Evolutionary conservation across 1,140 invertebrate species (phyloP), one percentile per base, ranked within the genome.

Genomic region (Hirudo medicinalis): DNA sequence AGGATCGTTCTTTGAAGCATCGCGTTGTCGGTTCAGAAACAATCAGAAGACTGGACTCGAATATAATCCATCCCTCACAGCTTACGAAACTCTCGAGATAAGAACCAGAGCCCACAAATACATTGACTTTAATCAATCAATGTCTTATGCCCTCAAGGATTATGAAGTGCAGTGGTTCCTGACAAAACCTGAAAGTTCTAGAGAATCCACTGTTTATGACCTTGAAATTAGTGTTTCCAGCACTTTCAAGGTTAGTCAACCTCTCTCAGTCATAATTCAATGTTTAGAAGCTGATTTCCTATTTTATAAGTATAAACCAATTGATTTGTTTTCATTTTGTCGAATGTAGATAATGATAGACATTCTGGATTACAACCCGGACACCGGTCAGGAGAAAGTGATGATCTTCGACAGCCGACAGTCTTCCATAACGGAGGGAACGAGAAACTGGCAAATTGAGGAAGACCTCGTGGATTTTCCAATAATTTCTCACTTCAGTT

Each of bases 31-130:
- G 2, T 74, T 81, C 67, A 75, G 69, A 2, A 72, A 90, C 70
- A 99, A 97, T 80, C 85, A 86, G 67, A 85, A 89, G 66, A 89
- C 90, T 67, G 96, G 94, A 0, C 89, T 99, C 75, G 87, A 89
- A 72, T 95, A 98, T 78, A 90, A 98, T 84, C 91, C 94, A 3
- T 88, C 89, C 17, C 84, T 97, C 60, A 88, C 89, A 13, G 88
- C 89, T 13, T 78, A 79, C 67, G 79, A 81, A 69, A 78, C 78
- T 11, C 75, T 78, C 1, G 73, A 76, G 63, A 49, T 74, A 9
- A 27, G 73, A 54, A 49, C 66, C 20, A 67, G 73, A 20, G 67
- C 71, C 13, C 73, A 74, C 67, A 69, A 74, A n/a, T 54, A 72
- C n/a, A 22, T 67, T 27, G 27, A 22, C 25, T 55, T 74, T n/a